Evolutionary conservation across 2,888 invertebrate genomes (phyloP), one percentile per base, ranked within the genome.

Genomic region (Trichopria drosophilae): DNA sequence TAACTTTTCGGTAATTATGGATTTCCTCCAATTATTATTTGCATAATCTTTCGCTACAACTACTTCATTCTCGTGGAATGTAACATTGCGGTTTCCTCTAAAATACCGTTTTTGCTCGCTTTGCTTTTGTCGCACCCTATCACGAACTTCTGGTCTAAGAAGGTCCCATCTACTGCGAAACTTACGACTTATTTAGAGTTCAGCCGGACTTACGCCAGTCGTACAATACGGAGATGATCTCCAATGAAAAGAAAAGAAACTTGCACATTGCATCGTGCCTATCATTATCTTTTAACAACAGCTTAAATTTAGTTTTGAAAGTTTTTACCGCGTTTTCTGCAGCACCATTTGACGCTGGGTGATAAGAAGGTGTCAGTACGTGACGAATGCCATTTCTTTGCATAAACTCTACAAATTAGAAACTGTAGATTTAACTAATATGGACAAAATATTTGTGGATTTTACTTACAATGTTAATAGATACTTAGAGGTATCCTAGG

Each of bases 151-250:
- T 2, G 42, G 39, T 32, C 43, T 46, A 6, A 58, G 19, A 7
- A 49, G 34, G 35, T 60, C 60, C 6, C 51, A 39, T 20, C 45
- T 13, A 6, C 52, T 53, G 29, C 55, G 22, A 23, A 58, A 50
- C 26, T 53, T 47, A 4, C 43, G 22, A n/a, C 35, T 48, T 1
- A 13, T 23, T 16, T 56, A 47, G 12, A 58, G 41, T 40, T 57
- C 36, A 6, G 60, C 51, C 10, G 60, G 58, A 20, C 45, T 44
- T 23, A 31, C 23, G 3, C 51, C 55, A 7, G 60, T 58, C 3
- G 58, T 57, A 23, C 57, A 53, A 34, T 60, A 57, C 9, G 52
- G 58, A 9, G 55, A 55, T 1, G 55, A 40, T 29, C 58, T 23
- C 23, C 36, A 58, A 40, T 55, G 45, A n/a, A n/a, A n/a, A n/a